Evolutionary conservation across 2,888 invertebrate species (phyloP).

Genomic region (Limnephilus lunatus): DNA sequence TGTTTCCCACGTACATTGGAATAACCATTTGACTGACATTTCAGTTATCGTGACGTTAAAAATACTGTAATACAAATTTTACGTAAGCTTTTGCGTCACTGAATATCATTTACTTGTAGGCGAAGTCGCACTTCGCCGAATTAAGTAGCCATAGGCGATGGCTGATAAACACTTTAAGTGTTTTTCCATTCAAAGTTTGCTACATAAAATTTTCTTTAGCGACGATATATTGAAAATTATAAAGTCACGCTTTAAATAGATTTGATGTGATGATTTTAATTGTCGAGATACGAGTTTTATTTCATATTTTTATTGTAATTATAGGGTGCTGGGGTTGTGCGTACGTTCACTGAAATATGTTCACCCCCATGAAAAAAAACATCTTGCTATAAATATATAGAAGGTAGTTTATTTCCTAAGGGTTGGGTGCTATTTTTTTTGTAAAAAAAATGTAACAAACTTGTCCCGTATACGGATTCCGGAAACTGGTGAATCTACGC

Average conservation of each 20-base stretch:
- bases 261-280: neutral
- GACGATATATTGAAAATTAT: neutral
- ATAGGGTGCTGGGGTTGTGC: neutral
- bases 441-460: no score
- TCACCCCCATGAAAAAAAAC: no score
- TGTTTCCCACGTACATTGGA: neutral
- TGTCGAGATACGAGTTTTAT: neutral
- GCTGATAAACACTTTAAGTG: neutral
- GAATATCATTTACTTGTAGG: neutral
- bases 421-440: no score
- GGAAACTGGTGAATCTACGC: no score
- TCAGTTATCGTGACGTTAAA: neutral
- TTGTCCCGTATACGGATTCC: no score
- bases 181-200: neutral
- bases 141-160: neutral
- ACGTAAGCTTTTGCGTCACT: neutral
- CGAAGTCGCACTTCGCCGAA: neutral
- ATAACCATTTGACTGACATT: neutral
- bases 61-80: neutral
- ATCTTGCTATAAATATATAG: no score
- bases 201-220: neutral
- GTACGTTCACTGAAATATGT: neutral
- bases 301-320: neutral
- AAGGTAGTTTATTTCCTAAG: no score
- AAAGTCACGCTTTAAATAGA: neutral